Percentiles rank a stretch among this genome's conserved stretches.
phyloP scores from a whole-genome alignment of 1,140 invertebrate species.

The Heterodera carotae region DNA sequence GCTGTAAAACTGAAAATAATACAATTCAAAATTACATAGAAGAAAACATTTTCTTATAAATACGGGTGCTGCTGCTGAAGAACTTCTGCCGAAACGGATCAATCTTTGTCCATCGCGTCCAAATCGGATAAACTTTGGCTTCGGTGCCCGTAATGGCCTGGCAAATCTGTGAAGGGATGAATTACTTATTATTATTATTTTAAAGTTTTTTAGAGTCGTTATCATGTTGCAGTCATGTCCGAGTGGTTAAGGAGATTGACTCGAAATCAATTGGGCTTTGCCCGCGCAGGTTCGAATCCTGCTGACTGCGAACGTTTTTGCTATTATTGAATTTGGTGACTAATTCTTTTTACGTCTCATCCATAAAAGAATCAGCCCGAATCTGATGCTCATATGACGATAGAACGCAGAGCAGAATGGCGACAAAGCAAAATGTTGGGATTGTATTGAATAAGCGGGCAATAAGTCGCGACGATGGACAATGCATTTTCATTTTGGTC shows the following conservation, averaged over 20 bases:
- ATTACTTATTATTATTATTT: too few species aligned
- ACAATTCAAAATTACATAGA: neutral
- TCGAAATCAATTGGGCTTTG: slow-evolving; percentile 45
- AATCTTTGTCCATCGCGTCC: slow-evolving; percentile 43
- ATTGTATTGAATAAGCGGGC: neutral
- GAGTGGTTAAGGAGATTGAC: slow-evolving; percentile 43
- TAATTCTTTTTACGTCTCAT: neutral
- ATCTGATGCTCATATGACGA: neutral
- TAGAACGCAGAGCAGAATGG: neutral
- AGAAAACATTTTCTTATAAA: too few species aligned
- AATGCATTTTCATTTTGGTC: too few species aligned
- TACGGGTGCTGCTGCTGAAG: neutral
- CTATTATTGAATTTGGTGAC: slow-evolving; percentile 7
- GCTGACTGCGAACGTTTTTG: slow-evolving; percentile 52
- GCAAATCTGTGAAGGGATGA: too few species aligned
- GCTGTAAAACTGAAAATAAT: slow-evolving; percentile 18
- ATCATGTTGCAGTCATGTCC: slow-evolving; percentile 39
- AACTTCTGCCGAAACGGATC: slow-evolving; percentile 44
- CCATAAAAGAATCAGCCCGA: neutral
- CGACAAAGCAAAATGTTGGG: neutral
- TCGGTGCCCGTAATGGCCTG: slow-evolving; percentile 39
- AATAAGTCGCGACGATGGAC: too few species aligned
- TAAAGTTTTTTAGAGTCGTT: neutral
- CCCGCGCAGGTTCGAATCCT: slow-evolving; percentile 59
- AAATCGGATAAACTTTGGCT: slow-evolving; percentile 47